These are phyloP conservation scores for Ophraella communa DNA, from an alignment of 2,888 invertebrate genomes.

Conservation along the genomic window DNA sequence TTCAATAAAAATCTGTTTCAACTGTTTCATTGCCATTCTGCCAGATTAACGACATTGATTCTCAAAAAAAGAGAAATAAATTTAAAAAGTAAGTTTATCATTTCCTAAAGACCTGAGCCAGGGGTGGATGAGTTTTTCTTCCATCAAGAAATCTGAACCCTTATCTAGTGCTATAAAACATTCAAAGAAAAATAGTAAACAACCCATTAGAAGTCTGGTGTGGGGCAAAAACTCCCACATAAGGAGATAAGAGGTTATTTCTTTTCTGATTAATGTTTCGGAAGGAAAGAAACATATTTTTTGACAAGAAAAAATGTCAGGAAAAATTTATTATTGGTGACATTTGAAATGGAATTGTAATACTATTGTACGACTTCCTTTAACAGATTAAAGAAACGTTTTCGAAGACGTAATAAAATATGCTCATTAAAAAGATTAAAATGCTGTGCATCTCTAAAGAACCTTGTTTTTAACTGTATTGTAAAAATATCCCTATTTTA, in stretches of 20 bases:
- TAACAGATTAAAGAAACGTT: constrained; percentile 6
- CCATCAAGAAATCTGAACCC: constrained; percentile 28
- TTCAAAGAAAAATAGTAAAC: constrained; percentile 35
- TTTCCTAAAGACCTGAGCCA: constrained; percentile 24
- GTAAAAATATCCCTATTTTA: too few relatives aligned
- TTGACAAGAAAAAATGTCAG: constrained; percentile 9
- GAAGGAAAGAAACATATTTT: constrained; percentile 31
- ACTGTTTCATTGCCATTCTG: not conserved
- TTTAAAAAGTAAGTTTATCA: constrained; percentile 22
- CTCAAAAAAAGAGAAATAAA: constrained; percentile 13
- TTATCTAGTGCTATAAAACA: constrained; percentile 32
- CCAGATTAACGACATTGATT: constrained; percentile 2
- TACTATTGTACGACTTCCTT: constrained; percentile 9
- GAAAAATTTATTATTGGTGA: constrained; percentile 13
- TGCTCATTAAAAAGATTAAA: not conserved
- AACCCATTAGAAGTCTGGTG: constrained; percentile 31
- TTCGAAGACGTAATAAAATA: not conserved
- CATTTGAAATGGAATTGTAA: constrained; percentile 3
- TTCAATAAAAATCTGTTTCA: not conserved
- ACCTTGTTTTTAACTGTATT: too few relatives aligned
- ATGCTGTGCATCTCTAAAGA: too few relatives aligned
- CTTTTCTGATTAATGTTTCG: constrained; percentile 32
- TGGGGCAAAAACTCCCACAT: constrained; percentile 26
- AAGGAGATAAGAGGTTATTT: constrained; percentile 35
- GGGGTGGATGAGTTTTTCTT: constrained; percentile 26